phyloP scores from a whole-genome alignment of 2,797 vertebrate species.

The Poeciliopsis presidionis region DNA sequence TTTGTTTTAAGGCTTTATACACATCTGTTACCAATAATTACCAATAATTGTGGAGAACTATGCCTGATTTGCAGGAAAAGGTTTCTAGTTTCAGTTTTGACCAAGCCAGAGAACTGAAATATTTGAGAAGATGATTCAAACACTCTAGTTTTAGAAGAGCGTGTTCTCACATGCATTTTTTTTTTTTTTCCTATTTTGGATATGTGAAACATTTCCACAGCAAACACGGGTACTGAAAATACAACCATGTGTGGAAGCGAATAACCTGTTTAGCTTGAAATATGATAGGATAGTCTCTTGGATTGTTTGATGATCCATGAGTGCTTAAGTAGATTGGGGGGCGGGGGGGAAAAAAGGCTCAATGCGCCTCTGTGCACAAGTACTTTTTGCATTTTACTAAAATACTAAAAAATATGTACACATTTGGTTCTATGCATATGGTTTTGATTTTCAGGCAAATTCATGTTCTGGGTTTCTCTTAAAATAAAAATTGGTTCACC shows the following conservation, averaged over 20 bases:
- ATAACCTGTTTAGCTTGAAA: constrained; percentile 22
- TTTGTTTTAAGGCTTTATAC: background rate
- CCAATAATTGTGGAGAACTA: background rate
- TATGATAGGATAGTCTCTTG: constrained; percentile 16
- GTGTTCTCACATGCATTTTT: background rate
- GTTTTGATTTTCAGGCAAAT: background rate
- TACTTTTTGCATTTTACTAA: constrained; percentile 45
- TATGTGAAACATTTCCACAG: constrained; percentile 12
- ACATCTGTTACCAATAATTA: background rate
- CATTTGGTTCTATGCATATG: background rate
- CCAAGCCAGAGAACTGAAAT: background rate
- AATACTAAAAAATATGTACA: constrained; percentile 21
- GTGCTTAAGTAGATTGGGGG: constrained; percentile 7
- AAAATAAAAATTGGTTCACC: background rate
- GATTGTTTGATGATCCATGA: background rate
- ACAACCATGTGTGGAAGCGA: background rate
- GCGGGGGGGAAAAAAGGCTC: background rate
- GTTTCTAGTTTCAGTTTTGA: background rate
- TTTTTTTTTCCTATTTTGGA: background rate
- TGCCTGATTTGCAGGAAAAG: background rate
- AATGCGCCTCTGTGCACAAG: constrained; percentile 44
- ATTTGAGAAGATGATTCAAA: background rate
- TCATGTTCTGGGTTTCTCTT: background rate
- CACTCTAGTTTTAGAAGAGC: background rate
- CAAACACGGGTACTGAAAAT: background rate